Percentiles rank a stretch among this genome's conserved stretches.
These are phyloP conservation scores for Isoperla grammatica DNA, from an alignment of 2,888 invertebrate genomes.

Conservation along the genomic window DNA sequence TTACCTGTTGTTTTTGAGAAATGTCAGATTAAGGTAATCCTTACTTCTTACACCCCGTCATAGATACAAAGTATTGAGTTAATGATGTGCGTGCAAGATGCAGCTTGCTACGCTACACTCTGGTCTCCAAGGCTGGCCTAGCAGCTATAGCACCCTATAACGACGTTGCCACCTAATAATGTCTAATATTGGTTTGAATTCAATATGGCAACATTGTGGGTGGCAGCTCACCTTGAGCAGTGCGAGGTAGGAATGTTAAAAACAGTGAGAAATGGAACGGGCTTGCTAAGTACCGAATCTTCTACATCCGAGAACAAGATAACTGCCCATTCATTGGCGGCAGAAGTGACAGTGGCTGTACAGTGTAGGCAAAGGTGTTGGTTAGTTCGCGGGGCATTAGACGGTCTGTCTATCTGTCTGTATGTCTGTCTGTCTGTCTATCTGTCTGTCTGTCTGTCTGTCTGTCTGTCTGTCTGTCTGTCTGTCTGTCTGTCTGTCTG, in stretches of 20 bases:
- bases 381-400: no score
- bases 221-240: conserved; percentile 11
- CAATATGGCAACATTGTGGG: conserved; percentile 19
- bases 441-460: background rate
- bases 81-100: no score
- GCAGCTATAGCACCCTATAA: conserved; percentile 15
- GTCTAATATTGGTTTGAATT: conserved; percentile 10
- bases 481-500: background rate
- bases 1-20: no score
- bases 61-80: no score
- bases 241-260: conserved; percentile 10
- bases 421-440: no score
- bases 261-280: conserved; percentile 18
- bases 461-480: background rate
- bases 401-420: background rate
- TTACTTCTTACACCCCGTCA: no score
- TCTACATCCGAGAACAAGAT: conserved; percentile 9
- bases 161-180: conserved; percentile 15
- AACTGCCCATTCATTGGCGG: background rate
- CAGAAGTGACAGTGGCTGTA: no score
- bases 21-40: no score
- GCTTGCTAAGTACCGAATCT: conserved; percentile 14
- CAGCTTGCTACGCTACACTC: no score
- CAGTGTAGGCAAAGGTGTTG: no score
- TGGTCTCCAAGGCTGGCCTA: no score